Base-by-base conservation (phyloP, 2,888 invertebrate species). In the Osedax frankpressi region DNA sequence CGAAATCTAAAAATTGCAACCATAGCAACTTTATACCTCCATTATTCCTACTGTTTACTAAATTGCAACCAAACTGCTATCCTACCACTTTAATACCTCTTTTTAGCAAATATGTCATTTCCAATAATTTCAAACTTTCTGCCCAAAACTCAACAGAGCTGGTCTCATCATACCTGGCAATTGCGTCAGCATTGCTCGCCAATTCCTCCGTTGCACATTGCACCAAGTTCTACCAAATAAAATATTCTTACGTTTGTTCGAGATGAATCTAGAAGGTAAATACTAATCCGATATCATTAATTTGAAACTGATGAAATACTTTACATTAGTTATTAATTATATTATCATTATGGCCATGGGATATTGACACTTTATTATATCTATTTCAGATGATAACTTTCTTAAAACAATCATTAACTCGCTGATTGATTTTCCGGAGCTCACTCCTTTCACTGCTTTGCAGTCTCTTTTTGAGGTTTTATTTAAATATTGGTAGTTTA, bases 161-260 rank as follows among this genome's bases (percentile, higher is more conserved):
- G 82, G 80, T 75, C 89, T 92, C 62, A 92, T 95, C 77, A 87
- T 96, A 77, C 94, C 97, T 0, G 95, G 96, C 75, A 93, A 94
- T 81, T 92, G 93, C 2, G 90, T 93, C 77, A 94, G 93, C 82
- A 94, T 97, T 29, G 96, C 96, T 27, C 91, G 94, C 83, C 98
- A 98, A 86, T 95, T 97, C 86, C 87, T 98, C 75, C 89, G 98
- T 78, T 97, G 96, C 83, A 92, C 94, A 76, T 87, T 98, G 73
- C 97, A 98, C 83, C 95, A 97, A 85, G 87, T 98, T 73, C 94
- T 96, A 0, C 94, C 95, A 0, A 94, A 97, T 85, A 94, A 95
- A 77, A 92, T 98, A 76, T 97, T 97, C 84, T 88, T 92, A 77
- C 96, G 97, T 86, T 89, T 98, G 82, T 95, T 97, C 84, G 90